Conservation (phyloP, 2,888 invertebrate species). For the Cryptus armator region DNA sequence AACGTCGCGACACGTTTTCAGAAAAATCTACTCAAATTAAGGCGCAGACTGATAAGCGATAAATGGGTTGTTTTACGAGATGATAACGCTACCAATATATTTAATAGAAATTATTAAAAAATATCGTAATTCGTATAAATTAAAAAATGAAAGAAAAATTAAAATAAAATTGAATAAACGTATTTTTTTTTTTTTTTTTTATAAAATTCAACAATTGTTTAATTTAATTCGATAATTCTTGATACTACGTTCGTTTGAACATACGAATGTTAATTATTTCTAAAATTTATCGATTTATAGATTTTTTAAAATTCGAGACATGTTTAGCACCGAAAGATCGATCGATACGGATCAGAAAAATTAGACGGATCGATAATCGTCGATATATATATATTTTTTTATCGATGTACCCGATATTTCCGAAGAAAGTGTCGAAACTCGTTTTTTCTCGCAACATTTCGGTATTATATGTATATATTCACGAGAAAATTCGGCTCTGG, state of each 20-base stretch:
- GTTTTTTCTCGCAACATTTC: conserved; percentile 25
- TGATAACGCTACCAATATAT: too few species aligned
- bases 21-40: not conserved
- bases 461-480: conserved; percentile 7
- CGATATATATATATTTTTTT: too few species aligned
- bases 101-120: not conserved
- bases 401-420: not conserved
- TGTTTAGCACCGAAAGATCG: too few species aligned
- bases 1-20: not conserved
- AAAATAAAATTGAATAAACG: not conserved
- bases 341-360: too few species aligned
- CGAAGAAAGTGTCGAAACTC: not conserved
- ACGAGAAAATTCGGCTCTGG: conserved; percentile 42
- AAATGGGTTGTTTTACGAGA: too few species aligned
- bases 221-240: too few species aligned
- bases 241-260: too few species aligned
- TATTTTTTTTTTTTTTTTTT: not conserved
- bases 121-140: not conserved
- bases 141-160: not conserved
- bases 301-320: too few species aligned
- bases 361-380: too few species aligned
- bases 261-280: too few species aligned
- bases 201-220: not conserved
- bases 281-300: too few species aligned
- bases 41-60: too few species aligned